These are phyloP conservation scores for Sesia apiformis DNA, from an alignment of 2,888 invertebrate genomes.

Conservation along the genomic window DNA sequence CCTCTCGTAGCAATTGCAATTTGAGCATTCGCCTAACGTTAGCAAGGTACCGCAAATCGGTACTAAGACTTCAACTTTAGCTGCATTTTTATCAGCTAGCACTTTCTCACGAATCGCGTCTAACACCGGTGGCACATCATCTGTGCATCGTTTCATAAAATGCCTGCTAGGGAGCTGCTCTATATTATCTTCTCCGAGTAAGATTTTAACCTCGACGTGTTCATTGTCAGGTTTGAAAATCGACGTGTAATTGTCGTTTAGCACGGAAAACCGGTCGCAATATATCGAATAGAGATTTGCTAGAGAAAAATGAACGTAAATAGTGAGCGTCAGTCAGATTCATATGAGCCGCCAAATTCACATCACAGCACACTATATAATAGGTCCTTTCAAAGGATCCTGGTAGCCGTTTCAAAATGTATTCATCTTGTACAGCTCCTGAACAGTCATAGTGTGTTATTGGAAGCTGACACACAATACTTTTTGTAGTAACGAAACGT, in stretches of 20 bases:
- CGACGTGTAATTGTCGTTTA: conserved; percentile 76
- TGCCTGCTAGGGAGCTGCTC: conserved; percentile 76
- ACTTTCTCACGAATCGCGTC: conserved; percentile 39
- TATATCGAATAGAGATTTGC: conserved; percentile 79
- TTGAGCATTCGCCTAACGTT: conserved; percentile 78
- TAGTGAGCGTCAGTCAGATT: conserved; percentile 78
- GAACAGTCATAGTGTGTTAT: conserved; percentile 47
- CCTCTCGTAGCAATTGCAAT: conserved; percentile 73
- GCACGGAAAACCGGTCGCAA: conserved; percentile 78
- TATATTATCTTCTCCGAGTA: conserved; percentile 75
- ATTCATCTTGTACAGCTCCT: conserved; percentile 48
- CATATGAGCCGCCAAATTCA: conserved; percentile 76
- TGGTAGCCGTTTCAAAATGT: conserved; percentile 46
- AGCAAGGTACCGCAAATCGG: conserved; percentile 77
- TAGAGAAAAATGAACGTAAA: conserved; percentile 82
- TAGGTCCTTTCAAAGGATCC: conserved; percentile 52
- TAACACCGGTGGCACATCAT: conserved; percentile 41
- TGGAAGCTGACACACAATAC: conserved; percentile 35
- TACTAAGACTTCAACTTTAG: conserved; percentile 46
- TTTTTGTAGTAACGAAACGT: too few species aligned
- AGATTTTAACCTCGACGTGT: conserved; percentile 58
- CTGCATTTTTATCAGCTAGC: conserved; percentile 45
- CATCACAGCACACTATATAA: conserved; percentile 82
- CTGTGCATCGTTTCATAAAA: conserved; percentile 69
- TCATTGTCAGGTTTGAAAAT: conserved; percentile 34